Conservation (phyloP, 1,140 invertebrate species). For the Drosophila ohnishii region DNA sequence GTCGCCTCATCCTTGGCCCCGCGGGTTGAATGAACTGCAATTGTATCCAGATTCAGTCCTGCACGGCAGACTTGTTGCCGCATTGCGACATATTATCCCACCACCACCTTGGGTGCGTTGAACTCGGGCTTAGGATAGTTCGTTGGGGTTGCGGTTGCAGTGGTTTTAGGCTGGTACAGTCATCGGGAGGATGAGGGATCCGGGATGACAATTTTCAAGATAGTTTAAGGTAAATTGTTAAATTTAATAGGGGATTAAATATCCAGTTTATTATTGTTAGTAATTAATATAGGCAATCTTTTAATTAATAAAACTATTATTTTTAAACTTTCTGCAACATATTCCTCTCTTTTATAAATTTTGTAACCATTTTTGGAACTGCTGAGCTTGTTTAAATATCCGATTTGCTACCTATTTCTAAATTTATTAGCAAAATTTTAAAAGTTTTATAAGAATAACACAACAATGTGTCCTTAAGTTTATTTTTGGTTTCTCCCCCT, state of each 20-base stretch:
- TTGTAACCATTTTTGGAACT: too few relatives aligned
- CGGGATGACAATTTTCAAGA: neutral
- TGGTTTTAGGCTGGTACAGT: constrained; percentile 36
- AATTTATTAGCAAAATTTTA: neutral
- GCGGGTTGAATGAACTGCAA: constrained; percentile 66
- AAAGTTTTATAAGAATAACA: neutral
- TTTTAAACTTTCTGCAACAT: too few relatives aligned
- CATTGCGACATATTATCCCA: constrained; percentile 1
- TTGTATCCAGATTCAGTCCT: constrained; percentile 45
- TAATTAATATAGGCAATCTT: too few relatives aligned
- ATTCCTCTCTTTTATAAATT: too few relatives aligned
- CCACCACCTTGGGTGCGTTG: constrained; percentile 30
- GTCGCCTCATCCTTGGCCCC: constrained; percentile 26
- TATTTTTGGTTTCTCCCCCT: neutral
- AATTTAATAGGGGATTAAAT: too few relatives aligned
- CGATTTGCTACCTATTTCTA: too few relatives aligned
- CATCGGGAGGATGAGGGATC: constrained; percentile 2
- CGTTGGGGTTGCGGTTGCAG: constrained; percentile 41
- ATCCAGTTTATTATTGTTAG: neutral
- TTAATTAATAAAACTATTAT: too few relatives aligned
- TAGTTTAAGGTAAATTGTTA: neutral
- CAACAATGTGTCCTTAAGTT: neutral
- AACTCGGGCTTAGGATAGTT: constrained; percentile 28
- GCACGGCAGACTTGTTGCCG: constrained; percentile 53
- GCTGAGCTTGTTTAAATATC: too few relatives aligned